These are phyloP conservation scores for Ovis canadensis DNA, from an alignment of 2,113 vertebrate genomes.

Conservation along the genomic window DNA sequence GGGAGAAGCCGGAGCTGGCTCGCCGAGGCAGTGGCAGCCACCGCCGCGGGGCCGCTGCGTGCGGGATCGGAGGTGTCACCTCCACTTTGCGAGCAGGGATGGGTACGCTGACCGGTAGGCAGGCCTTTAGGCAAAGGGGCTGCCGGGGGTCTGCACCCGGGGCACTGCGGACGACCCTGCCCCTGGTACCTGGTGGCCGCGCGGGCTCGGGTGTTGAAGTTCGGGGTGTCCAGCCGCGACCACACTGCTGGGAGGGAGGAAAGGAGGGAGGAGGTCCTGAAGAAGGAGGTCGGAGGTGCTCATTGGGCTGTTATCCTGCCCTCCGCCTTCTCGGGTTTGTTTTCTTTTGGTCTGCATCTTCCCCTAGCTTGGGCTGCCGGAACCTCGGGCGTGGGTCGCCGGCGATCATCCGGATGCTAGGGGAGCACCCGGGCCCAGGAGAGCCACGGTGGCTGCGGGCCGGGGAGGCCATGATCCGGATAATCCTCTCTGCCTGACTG, in stretches of 20 bases:
- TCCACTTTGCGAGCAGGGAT: constrained; percentile 9
- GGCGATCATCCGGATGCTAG: not conserved
- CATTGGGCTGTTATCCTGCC: not conserved
- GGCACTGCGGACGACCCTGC: not conserved
- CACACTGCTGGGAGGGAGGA: not conserved
- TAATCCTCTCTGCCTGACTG: constrained; percentile 71
- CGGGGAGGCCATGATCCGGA: constrained; percentile 76
- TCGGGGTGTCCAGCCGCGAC: not conserved
- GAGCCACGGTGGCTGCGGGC: constrained; percentile 23
- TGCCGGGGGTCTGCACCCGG: not conserved
- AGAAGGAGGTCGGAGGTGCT: constrained; percentile 32
- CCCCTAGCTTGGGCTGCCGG: not conserved
- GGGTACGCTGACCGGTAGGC: not conserved
- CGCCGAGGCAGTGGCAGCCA: not conserved
- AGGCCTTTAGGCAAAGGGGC: constrained; percentile 30
- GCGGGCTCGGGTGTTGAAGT: constrained; percentile 46
- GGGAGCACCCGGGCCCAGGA: constrained; percentile 29
- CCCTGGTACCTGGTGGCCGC: not conserved
- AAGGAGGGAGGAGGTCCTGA: not conserved
- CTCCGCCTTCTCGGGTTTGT: constrained; percentile 6
- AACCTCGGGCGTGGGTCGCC: not conserved
- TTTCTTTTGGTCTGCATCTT: constrained; percentile 50
- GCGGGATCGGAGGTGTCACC: constrained; percentile 33
- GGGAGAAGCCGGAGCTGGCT: not conserved
- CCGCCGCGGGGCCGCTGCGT: not conserved